Evolutionary conservation across 2,113 vertebrate species (phyloP).

Genomic region (Lepisosteus osseus): DNA sequence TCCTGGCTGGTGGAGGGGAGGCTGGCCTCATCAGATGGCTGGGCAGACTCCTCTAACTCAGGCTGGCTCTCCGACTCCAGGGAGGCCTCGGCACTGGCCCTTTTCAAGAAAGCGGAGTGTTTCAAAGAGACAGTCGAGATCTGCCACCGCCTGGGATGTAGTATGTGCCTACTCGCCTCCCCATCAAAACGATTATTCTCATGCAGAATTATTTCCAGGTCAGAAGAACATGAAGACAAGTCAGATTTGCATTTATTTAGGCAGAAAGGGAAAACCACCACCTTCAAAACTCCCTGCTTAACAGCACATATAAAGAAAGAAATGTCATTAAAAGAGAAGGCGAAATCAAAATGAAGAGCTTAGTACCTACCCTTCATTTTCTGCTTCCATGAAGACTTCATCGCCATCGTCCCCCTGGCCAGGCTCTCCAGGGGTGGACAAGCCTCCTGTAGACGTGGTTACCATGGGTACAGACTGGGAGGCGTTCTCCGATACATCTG

Average conservation of each 20-base stretch:
- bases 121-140: not conserved
- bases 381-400: conserved; percentile 83
- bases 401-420: conserved; percentile 77
- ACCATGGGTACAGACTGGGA: conserved; percentile 95
- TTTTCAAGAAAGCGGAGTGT: conserved; percentile 25
- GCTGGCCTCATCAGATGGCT: conserved; percentile 78
- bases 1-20: conserved; percentile 92
- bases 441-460: conserved; percentile 81
- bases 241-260: no score
- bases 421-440: conserved; percentile 68
- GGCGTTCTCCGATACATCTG: conserved; percentile 79
- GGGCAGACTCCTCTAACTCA: conserved; percentile 76
- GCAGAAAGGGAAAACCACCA: no score
- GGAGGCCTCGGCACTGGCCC: conserved; percentile 71
- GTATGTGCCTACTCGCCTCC: not conserved
- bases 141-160: no score
- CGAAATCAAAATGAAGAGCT: not conserved
- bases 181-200: not conserved
- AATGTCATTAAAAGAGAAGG: not conserved
- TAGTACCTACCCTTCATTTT: conserved; percentile 78
- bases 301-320: not conserved
- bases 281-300: not conserved
- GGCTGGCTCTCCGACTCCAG: conserved; percentile 82
- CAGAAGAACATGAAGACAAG: no score
- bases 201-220: not conserved